Percentiles rank a stretch among this genome's conserved stretches.
phyloP scores from a whole-genome alignment of 2,113 vertebrate species.

The Echinops telfairi region DNA sequence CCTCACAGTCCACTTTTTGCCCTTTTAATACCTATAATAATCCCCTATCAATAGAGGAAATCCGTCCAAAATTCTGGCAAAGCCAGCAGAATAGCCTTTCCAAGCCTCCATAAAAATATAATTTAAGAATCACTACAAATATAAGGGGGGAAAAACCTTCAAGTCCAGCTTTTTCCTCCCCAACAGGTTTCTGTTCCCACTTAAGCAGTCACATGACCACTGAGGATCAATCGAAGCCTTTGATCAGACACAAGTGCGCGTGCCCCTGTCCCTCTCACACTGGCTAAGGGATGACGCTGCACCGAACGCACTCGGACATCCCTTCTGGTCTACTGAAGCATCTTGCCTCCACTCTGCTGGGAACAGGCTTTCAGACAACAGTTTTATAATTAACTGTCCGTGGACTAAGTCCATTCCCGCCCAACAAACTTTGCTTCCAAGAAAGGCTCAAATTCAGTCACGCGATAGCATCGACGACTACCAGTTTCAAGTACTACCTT shows the following conservation, averaged over 20 bases:
- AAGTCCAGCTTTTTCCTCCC: background rate
- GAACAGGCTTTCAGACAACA: background rate
- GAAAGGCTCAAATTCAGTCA: background rate
- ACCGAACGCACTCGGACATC: background rate
- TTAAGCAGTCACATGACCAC: background rate
- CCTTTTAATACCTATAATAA: constrained; percentile 11
- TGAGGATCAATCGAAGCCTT: background rate
- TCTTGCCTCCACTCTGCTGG: background rate
- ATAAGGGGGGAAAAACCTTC: background rate
- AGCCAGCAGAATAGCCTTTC: background rate
- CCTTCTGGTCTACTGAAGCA: background rate
- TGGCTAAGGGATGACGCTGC: background rate
- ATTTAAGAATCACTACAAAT: background rate
- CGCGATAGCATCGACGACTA: too few species aligned
- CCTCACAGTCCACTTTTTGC: constrained; percentile 42
- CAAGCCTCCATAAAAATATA: background rate
- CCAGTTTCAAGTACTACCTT: background rate
- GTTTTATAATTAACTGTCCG: background rate
- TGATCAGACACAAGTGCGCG: background rate
- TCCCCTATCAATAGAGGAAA: background rate
- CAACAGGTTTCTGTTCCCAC: background rate
- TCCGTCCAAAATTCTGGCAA: constrained; percentile 1
- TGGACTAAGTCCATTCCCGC: background rate
- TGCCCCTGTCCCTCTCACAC: background rate
- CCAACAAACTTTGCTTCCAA: background rate